A percentile compares a stretch with the other conserved stretches of the same genome.
Evolutionary conservation across 2,113 vertebrate species (phyloP).

Genomic region (Columba livia): DNA sequence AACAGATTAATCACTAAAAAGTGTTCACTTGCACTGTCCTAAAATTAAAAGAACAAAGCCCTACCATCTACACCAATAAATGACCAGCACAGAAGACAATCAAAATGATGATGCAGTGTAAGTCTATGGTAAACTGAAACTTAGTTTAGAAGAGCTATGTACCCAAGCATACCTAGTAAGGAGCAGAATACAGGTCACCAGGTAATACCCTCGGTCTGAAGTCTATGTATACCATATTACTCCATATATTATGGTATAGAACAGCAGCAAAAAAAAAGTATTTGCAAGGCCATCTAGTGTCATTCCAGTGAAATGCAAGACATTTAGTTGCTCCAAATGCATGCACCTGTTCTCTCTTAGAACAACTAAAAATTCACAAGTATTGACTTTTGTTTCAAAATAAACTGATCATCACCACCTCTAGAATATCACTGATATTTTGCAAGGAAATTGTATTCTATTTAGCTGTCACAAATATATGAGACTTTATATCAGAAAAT

Average conservation of each 20-base stretch:
- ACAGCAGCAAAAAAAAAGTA: background rate
- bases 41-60: background rate
- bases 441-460: background rate
- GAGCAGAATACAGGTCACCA: background rate
- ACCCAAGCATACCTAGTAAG: background rate
- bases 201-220: background rate
- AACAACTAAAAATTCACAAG: background rate
- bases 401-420: background rate
- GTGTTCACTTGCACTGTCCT: background rate
- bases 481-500: background rate
- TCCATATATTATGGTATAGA: background rate
- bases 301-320: background rate
- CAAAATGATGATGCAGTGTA: background rate
- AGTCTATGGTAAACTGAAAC: background rate
- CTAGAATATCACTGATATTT: background rate
- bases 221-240: background rate
- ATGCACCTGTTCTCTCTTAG: background rate
- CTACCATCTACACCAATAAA: background rate
- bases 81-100: background rate
- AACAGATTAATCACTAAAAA: background rate
- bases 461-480: background rate
- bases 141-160: background rate
- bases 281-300: slow-evolving; percentile 44
- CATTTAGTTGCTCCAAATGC: background rate
- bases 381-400: background rate